Base-by-base conservation (phyloP, 2,113 vertebrate species). In the Nothocercus nigrocapillus region DNA sequence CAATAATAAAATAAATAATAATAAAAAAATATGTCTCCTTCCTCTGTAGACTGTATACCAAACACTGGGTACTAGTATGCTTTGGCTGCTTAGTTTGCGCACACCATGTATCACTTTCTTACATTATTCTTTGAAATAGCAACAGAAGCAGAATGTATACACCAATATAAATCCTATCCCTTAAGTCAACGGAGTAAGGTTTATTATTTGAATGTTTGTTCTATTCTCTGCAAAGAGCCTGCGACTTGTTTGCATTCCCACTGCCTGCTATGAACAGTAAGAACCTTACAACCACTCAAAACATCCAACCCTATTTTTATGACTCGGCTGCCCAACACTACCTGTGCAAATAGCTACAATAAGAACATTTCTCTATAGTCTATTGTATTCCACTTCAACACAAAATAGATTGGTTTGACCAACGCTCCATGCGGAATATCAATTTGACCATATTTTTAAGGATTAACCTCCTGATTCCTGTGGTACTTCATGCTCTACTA, bases 361-460 rank as follows among this genome's bases (percentile, higher is more conserved):
- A 70, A 67, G 36, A 61, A 54, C 11, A 62, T 38, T 78, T 59
- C 15, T 56, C 51, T 61, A 2, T 9, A 53, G 51, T 81, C 44
- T 88, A 13, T 6, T 6, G 3, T 56, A 69, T 62, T 91, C 19
- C 17, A 27, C 4, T 62, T 91, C 51, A 86, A 63, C 12, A 54
- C 9, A 64, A 74, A 83, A 74, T 0, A 70, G 22, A 10, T 0
- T 68, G 13, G 21, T 40, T 80, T 86, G 14, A 53, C 22, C 25
- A 82, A 66, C 40, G 5, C 19, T 64, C 28, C 18, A 36, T 1
- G 3, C 12, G 78, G 16, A 0, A 0, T 10, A 83, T 67, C 36
- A 67, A 3, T 22, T 58, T 36, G 24, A 19, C 20, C 20, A 8
- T 13, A 11, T 27, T 49, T 51, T 22, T 92, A 32, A 70, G 83